phyloP scores from a whole-genome alignment of 2,888 invertebrate genomes.

The Dexiosoma caninum region DNA sequence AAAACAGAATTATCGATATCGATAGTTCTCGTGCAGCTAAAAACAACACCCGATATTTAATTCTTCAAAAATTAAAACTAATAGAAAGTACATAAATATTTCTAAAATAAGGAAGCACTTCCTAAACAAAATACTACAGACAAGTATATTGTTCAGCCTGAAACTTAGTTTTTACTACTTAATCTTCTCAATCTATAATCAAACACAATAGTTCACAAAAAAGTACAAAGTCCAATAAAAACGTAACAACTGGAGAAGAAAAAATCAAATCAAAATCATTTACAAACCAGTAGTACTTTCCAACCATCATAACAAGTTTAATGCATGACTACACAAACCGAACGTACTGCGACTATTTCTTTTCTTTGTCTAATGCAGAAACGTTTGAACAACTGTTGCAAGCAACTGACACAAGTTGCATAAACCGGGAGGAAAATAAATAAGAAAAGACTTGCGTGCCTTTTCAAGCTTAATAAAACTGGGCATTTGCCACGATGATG shows the following conservation, averaged over 20 bases:
- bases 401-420: constrained; percentile 35
- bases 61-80: too few relatives aligned
- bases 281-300: constrained; percentile 24
- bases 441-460: constrained; percentile 33
- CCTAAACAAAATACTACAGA: neutral
- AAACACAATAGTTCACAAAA: neutral
- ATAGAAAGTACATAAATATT: too few relatives aligned
- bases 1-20: too few relatives aligned
- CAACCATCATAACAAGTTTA: constrained; percentile 46
- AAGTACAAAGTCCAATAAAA: constrained; percentile 27
- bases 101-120: neutral
- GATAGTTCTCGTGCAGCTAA: too few relatives aligned
- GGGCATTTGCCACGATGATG: constrained; percentile 55
- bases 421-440: constrained; percentile 16
- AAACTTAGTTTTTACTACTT: neutral
- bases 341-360: neutral
- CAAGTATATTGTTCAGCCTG: neutral
- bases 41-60: too few relatives aligned
- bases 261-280: constrained; percentile 20
- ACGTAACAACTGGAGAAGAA: neutral
- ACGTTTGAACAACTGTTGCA: constrained; percentile 42
- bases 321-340: constrained; percentile 39
- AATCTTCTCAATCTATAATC: neutral
- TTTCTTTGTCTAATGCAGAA: neutral
- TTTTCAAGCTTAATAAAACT: constrained; percentile 12